phyloP scores from a whole-genome alignment of 2,113 vertebrate genomes.

The Podilymbus podiceps region DNA sequence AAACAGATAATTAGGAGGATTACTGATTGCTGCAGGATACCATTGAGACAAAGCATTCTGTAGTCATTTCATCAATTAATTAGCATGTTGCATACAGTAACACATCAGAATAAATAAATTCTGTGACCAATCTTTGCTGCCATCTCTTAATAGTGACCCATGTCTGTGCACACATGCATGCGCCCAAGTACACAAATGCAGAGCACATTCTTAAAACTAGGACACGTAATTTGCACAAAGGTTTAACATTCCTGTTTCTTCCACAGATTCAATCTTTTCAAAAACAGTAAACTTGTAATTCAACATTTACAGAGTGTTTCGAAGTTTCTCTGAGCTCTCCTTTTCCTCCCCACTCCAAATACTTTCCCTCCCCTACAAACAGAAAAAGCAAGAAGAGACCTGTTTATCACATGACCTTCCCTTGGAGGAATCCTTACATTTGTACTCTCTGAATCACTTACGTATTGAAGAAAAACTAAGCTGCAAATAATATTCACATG shows the following conservation, averaged over 20 bases:
- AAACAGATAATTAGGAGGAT: no score
- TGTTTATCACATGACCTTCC: slow-evolving; percentile 29
- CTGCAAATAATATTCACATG: background rate
- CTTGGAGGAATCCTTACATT: background rate
- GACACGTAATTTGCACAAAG: background rate
- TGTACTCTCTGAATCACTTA: background rate
- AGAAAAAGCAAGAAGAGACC: slow-evolving; percentile 46
- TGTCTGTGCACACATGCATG: background rate
- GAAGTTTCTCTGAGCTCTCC: background rate
- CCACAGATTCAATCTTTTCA: background rate
- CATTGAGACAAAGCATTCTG: background rate
- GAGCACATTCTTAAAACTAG: background rate
- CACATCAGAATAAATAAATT: background rate
- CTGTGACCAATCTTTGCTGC: background rate
- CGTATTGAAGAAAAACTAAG: background rate
- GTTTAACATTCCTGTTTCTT: background rate
- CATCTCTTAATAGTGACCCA: background rate
- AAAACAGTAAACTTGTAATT: background rate
- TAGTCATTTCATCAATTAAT: background rate
- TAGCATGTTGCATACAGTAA: background rate
- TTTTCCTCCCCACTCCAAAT: background rate
- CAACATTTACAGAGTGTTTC: background rate
- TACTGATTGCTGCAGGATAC: background rate
- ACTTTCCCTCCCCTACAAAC: slow-evolving; percentile 1
- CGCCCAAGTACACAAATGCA: background rate